Evolutionary conservation across 2,797 vertebrate species (phyloP).

Genomic region (Smutsia gigantea): DNA sequence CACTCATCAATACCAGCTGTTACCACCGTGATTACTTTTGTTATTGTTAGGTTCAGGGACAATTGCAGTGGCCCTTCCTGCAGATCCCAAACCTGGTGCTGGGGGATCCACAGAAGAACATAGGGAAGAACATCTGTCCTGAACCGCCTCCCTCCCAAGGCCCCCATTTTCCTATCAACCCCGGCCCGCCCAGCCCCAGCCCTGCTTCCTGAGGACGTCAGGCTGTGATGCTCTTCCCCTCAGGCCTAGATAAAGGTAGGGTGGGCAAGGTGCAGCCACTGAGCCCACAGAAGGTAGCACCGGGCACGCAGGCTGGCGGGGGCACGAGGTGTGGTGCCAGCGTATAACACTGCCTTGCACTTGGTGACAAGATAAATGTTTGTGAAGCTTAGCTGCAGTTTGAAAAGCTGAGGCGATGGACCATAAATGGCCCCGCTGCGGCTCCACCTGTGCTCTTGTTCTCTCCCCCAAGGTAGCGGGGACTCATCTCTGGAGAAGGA

Average conservation of each 20-base stretch:
- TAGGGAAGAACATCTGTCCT: constrained; percentile 51
- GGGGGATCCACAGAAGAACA: constrained; percentile 19
- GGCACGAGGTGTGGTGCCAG: constrained; percentile 51
- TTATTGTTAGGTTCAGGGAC: constrained; percentile 55
- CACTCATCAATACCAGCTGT: not conserved
- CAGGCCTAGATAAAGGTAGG: constrained; percentile 65
- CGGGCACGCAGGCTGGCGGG: not conserved
- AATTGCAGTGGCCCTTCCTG: constrained; percentile 50
- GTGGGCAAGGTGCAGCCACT: constrained; percentile 16
- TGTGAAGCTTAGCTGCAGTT: constrained; percentile 1
- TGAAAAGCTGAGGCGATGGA: not conserved
- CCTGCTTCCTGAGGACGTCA: constrained; percentile 77
- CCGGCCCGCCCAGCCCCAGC: constrained; percentile 65
- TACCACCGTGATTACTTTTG: not conserved
- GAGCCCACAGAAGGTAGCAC: not conserved
- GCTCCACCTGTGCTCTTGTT: constrained; percentile 58
- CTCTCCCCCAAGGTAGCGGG: constrained; percentile 91
- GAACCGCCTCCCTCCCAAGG: not conserved
- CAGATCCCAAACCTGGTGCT: constrained; percentile 32
- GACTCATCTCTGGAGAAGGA: constrained; percentile 95
- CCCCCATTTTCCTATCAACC: constrained; percentile 63
- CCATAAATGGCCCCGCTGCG: not conserved
- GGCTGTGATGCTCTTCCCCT: constrained; percentile 73
- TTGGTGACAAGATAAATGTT: not conserved
- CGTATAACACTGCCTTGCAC: not conserved